Percentiles rank a stretch among this genome's conserved stretches.
phyloP scores from a whole-genome alignment of 2,797 vertebrate genomes.

The Pangasius larnaudii region DNA sequence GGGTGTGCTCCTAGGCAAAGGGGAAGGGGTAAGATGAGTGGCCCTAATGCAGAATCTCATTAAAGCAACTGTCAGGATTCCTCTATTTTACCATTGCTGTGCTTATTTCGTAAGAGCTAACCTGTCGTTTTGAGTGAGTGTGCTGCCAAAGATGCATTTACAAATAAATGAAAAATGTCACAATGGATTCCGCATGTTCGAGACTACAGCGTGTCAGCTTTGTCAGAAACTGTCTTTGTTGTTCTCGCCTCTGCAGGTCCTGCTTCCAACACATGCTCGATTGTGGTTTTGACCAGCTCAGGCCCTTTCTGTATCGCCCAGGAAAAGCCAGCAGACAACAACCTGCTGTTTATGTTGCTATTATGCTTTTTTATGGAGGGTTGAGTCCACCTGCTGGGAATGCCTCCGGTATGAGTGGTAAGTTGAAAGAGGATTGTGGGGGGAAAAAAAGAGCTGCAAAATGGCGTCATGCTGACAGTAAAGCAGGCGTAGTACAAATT shows the following conservation, averaged over 20 bases:
- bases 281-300: slow-evolving; percentile 80
- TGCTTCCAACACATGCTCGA: slow-evolving; percentile 77
- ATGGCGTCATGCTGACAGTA: slow-evolving; percentile 70
- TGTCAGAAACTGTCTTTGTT: slow-evolving; percentile 95
- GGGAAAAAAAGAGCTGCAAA: slow-evolving; percentile 70
- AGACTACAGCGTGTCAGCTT: slow-evolving; percentile 85
- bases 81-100: slow-evolving; percentile 88
- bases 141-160: slow-evolving; percentile 95
- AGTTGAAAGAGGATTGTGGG: slow-evolving; percentile 64
- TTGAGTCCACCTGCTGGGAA: slow-evolving; percentile 64
- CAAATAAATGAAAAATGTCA: slow-evolving; percentile 99
- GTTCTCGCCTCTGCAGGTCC: slow-evolving; percentile 83
- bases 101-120: slow-evolving; percentile 84
- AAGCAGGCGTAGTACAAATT: slow-evolving; percentile 64
- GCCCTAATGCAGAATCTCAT: slow-evolving; percentile 94
- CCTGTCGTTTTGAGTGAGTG: slow-evolving; percentile 93
- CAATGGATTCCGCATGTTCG: slow-evolving; percentile 91
- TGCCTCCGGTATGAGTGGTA: slow-evolving; percentile 66
- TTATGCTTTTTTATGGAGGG: slow-evolving; percentile 64
- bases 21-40: slow-evolving; percentile 79
- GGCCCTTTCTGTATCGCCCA: slow-evolving; percentile 74
- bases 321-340: slow-evolving; percentile 81
- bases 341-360: slow-evolving; percentile 79
- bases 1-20: slow-evolving; percentile 79
- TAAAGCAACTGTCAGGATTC: slow-evolving; percentile 93